Base-by-base conservation (phyloP, 1,140 invertebrate species). In the Zophobas morio region DNA sequence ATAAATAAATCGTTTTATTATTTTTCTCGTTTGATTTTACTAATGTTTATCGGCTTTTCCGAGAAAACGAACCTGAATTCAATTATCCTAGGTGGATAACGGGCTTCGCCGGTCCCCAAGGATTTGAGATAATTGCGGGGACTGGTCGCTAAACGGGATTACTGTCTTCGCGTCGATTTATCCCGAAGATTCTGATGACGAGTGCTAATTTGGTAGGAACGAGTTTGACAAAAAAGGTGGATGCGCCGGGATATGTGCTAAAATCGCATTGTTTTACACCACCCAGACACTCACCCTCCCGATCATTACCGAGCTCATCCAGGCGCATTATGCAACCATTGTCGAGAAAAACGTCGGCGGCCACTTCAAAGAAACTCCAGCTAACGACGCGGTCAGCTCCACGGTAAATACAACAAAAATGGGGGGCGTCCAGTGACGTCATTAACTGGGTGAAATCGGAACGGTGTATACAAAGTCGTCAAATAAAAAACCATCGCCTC, bases 401-500 rank as follows among this genome's bases (percentile, higher is more conserved):
- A 42, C 60, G 40, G 60, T 42, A 42, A 39, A 66, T 42, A 42
- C 20, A 66, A 66, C 33, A 66, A 66, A 66, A 66, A 66, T 66
- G 42, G 37, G 35, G 60, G 60, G 60, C 20, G 60, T 66, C 60
- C 2, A 42, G 60, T 66, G 60, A 66, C 60, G 60, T 66, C 60
- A 66, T 66, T 66, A 66, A 66, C 39, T 66, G 60, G 60, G 60
- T 66, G 60, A 66, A 66, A 66, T 66, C 60, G 60, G 60, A 66
- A 66, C 60, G 60, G 2, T 66, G 35, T 66, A 40, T 66, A 66
- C 42, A 66, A 40, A 66, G 60, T 66, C 60, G 60, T 66, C 60
- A 66, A 66, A 66, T 66, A 66, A 66, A 66, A 66, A 66, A 66
- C 60, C 60, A 66, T 66, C 34, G 60, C 60, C 60, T 5, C 72